Conservation (phyloP, 1,140 invertebrate genomes). For the Listronotus bonariensis region DNA sequence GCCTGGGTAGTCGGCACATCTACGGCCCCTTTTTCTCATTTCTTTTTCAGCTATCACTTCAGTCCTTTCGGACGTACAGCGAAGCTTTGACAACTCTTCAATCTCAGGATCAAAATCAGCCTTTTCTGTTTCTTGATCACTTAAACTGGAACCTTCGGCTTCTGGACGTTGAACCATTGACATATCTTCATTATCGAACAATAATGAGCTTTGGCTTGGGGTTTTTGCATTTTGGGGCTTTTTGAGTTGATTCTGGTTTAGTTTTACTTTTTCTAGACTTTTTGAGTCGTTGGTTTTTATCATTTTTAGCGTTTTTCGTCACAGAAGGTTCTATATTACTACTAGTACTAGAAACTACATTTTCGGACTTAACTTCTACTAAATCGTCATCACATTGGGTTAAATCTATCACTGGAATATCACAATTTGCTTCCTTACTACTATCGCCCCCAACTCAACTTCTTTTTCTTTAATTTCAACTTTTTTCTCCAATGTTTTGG, state of each 20-base stretch:
- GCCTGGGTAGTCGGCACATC: conserved; percentile 90
- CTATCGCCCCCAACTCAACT: conserved; percentile 26
- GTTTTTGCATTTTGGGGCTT: conserved; percentile 21
- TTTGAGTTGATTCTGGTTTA: conserved; percentile 12
- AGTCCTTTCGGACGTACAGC: conserved; percentile 85
- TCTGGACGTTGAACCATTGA: conserved; percentile 61
- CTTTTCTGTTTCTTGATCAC: conserved; percentile 58
- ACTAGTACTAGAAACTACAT: conserved; percentile 39
- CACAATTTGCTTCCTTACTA: conserved; percentile 38
- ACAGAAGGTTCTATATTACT: conserved; percentile 25
- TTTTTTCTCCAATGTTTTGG: conserved; percentile 37
- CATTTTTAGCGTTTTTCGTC: conserved; percentile 41
- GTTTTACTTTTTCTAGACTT: conserved; percentile 38
- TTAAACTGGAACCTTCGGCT: conserved; percentile 58
- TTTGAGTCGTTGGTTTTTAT: conserved; percentile 42
- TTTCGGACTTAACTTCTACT: conserved; percentile 32
- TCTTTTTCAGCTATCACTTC: conserved; percentile 86
- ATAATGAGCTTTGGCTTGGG: conserved; percentile 1
- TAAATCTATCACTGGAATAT: conserved; percentile 54
- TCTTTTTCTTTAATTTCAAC: conserved; percentile 4
- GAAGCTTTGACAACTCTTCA: conserved; percentile 76
- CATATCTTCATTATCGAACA: conserved; percentile 48
- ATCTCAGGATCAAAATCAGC: conserved; percentile 73
- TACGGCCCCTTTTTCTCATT: conserved; percentile 69
- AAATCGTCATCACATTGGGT: conserved; percentile 52